Evolutionary conservation across 2,113 vertebrate species (phyloP), one percentile per base, ranked within the genome.

Genomic region (Orycteropus afer): DNA sequence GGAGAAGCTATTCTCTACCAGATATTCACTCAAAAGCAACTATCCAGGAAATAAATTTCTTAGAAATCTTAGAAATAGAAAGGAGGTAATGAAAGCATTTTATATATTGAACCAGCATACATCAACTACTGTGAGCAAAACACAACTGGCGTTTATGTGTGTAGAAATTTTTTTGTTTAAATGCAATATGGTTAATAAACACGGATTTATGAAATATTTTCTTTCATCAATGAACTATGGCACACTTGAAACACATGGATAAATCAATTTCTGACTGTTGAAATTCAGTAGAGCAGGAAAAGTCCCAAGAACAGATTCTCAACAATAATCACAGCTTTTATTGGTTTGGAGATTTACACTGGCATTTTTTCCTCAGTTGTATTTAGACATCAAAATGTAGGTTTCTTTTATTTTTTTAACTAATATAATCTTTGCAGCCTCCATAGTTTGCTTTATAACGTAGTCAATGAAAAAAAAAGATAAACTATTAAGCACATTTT

Each of bases 191-290:
- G 32, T 91, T 92, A 94, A 94, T 94, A 81, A 90, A 90, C 71
- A 49, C n/a, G 94, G 25, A 95, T 90, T 90, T 92, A 82, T 86
- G 77, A 94, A 95, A 73, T 51, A n/a, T 14, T 71, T 86, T 86
- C 69, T 96, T 94, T 96, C 45, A 80, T 65, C 86, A 76, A 57
- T 47, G 45, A 89, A 53, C 45, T 42, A 55, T 49, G 63, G 81
- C 51, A 55, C 40, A 63, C 73, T 92, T 59, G 69, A 94, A 95
- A 81, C 86, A 51, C 69, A 59, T 59, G 71, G 65, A 51, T 87
- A 71, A 71, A 71, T 90, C 7, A 78, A 65, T 96, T 92, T 86
- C n/a, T 53, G 63, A 65, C 17, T 92, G 59, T 77, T 81, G 49
- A 92, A 89, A 91, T 77, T 77, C 55, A 94, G 90, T 71, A 91